phyloP scores from a whole-genome alignment of 2,113 vertebrate genomes.

The Oreochromis tanganicae region DNA sequence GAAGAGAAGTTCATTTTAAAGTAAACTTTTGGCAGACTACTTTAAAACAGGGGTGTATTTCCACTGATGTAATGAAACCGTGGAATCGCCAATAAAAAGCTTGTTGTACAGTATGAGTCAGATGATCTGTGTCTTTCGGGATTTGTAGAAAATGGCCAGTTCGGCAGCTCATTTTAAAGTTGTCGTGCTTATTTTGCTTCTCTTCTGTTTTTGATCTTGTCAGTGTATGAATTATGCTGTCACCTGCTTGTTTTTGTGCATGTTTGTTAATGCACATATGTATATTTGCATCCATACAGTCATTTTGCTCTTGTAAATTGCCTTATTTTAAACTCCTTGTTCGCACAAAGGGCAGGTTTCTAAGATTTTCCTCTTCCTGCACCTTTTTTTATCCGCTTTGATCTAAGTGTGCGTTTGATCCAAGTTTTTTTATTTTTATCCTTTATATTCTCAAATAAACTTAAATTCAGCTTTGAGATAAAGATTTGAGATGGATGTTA shows the following conservation, averaged over 20 bases:
- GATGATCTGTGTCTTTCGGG: not conserved
- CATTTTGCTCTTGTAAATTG: not conserved
- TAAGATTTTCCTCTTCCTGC: not conserved
- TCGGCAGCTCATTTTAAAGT: not conserved
- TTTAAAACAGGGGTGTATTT: not conserved
- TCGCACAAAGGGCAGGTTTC: not conserved
- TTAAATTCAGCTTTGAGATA: conserved; percentile 4
- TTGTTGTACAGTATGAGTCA: not conserved
- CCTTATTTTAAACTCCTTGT: not conserved
- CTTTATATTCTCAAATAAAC: not conserved
- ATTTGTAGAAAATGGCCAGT: not conserved
- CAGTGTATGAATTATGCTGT: not conserved
- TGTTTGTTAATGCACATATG: not conserved
- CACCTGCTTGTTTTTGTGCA: not conserved
- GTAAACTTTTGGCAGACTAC: not conserved
- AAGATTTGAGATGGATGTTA: not conserved
- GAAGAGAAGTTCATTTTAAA: not conserved
- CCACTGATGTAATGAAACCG: not conserved
- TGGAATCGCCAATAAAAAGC: not conserved
- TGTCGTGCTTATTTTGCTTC: not conserved
- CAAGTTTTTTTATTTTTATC: not conserved
- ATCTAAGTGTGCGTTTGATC: not conserved
- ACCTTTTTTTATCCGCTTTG: not conserved
- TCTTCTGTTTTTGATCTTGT: not conserved
- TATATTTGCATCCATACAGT: not conserved